Evolutionary conservation across 2,113 vertebrate genomes (phyloP).

Genomic region (Anhinga anhinga): DNA sequence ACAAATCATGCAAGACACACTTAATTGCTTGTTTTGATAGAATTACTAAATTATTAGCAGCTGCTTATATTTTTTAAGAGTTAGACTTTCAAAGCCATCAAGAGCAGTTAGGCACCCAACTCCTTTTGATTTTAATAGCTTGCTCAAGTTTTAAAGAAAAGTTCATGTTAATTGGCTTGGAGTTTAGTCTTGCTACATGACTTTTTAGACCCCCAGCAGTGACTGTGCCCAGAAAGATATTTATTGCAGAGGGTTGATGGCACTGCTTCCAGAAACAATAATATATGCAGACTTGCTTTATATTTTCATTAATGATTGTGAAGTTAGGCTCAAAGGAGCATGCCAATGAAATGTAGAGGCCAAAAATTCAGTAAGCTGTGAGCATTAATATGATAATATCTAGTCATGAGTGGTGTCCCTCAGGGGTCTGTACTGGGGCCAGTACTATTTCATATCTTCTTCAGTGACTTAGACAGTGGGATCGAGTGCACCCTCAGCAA

Average conservation of each 20-base stretch:
- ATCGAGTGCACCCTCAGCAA: no score
- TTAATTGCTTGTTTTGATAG: conserved; percentile 55
- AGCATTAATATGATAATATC: neutral
- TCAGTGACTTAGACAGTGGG: no score
- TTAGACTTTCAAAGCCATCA: neutral
- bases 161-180: conserved; percentile 1
- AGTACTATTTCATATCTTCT: no score
- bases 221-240: neutral
- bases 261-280: neutral
- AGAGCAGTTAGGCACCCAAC: neutral
- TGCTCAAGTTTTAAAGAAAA: conserved; percentile 9
- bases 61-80: neutral
- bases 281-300: neutral
- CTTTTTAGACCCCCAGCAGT: neutral
- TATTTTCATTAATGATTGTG: neutral
- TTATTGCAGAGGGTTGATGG: neutral
- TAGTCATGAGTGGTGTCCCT: no score
- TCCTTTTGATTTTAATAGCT: conserved; percentile 27
- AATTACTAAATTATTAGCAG: conserved; percentile 49
- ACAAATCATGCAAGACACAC: conserved; percentile 52
- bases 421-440: no score
- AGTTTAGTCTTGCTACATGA: neutral
- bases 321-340: neutral
- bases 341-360: neutral
- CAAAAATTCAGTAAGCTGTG: neutral